These are phyloP conservation scores for Drosophila stalkeri DNA, from an alignment of 2,888 invertebrate genomes.

Conservation along the genomic window DNA sequence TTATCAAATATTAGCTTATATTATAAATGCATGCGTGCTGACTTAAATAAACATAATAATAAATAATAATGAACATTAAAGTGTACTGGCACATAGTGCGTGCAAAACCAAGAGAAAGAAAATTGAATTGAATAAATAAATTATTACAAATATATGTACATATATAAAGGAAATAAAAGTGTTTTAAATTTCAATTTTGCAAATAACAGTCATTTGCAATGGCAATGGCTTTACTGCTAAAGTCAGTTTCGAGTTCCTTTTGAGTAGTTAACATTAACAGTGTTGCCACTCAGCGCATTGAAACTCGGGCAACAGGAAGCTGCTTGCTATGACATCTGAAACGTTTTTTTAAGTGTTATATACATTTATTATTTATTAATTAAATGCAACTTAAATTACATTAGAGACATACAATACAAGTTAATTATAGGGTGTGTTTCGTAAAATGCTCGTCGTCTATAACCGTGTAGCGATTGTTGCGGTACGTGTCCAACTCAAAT, in stretches of 20 bases:
- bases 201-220: neutral
- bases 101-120: neutral
- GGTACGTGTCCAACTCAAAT: slow-evolving; percentile 87
- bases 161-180: slow-evolving; percentile 21
- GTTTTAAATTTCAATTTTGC: neutral
- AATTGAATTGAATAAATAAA: slow-evolving; percentile 51
- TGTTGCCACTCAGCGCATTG: slow-evolving; percentile 7
- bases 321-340: slow-evolving; percentile 13
- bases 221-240: neutral
- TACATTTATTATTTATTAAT: slow-evolving; percentile 19
- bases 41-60: slow-evolving; percentile 38
- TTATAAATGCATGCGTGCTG: slow-evolving; percentile 49
- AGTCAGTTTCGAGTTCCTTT: slow-evolving; percentile 5
- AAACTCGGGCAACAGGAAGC: slow-evolving; percentile 3
- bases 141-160: slow-evolving; percentile 49
- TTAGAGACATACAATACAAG: slow-evolving; percentile 19
- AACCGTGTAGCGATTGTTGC: slow-evolving; percentile 88
- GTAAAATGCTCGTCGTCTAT: slow-evolving; percentile 87
- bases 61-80: slow-evolving; percentile 18
- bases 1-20: slow-evolving; percentile 19
- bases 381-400: slow-evolving; percentile 26
- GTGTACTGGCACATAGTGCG: slow-evolving; percentile 49
- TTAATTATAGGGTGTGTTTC: slow-evolving; percentile 41
- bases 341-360: neutral
- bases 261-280: slow-evolving; percentile 14